Evolutionary conservation across 2,888 invertebrate genomes (phyloP).

Genomic region (Hydrotaea diabolus): DNA sequence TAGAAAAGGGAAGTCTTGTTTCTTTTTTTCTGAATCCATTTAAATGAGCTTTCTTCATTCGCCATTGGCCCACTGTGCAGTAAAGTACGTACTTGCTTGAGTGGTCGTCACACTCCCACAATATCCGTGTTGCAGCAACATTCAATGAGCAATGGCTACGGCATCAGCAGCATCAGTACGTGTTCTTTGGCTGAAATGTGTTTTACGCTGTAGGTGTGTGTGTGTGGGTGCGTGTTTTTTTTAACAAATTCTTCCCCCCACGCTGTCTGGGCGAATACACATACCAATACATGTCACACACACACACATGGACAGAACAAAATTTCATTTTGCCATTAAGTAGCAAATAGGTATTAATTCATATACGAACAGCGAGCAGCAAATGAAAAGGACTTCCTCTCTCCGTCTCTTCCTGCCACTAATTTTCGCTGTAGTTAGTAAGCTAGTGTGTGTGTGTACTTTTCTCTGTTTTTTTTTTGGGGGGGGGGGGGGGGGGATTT

Average conservation of each 20-base stretch:
- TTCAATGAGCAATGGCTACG: conserved; percentile 33
- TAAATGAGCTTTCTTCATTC: too few species aligned
- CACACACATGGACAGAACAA: background rate
- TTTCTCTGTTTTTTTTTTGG: background rate
- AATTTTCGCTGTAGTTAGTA: background rate
- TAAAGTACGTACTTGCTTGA: conserved; percentile 22
- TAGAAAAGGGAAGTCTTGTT: too few species aligned
- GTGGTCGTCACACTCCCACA: conserved; percentile 5
- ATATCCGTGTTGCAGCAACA: conserved; percentile 11
- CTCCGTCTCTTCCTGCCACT: background rate
- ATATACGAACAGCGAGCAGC: background rate
- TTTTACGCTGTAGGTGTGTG: background rate
- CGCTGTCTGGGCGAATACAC: background rate
- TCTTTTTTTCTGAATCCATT: too few species aligned
- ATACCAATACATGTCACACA: background rate
- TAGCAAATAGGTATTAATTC: conserved; percentile 38
- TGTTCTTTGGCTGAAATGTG: conserved; percentile 34
- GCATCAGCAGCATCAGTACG: conserved; percentile 43
- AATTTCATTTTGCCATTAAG: conserved; percentile 36
- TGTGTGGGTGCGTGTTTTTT: background rate
- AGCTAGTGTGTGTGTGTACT: too few species aligned
- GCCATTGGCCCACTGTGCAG: background rate
- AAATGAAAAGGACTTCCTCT: background rate
- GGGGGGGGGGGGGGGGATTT: too few species aligned
- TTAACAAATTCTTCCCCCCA: background rate